These are phyloP conservation scores for Lepidurus packardi DNA, from an alignment of 1,140 invertebrate species.

Conservation along the genomic window DNA sequence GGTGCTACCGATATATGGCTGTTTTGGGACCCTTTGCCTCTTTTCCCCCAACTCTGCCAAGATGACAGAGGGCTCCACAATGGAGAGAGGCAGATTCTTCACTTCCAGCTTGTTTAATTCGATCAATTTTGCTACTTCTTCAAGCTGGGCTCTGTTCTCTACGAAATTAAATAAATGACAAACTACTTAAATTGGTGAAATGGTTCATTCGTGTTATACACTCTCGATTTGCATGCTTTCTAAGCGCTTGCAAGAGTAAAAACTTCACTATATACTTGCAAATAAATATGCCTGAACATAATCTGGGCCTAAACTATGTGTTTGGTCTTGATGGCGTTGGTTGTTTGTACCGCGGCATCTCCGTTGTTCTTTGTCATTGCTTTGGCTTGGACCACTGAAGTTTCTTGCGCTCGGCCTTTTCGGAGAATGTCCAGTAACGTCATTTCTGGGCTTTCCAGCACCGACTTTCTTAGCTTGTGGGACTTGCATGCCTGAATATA, in stretches of 20 bases:
- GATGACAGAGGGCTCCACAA: background rate
- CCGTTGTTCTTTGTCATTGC: background rate
- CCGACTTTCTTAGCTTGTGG: too few relatives aligned
- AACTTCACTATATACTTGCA: background rate
- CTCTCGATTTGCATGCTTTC: background rate
- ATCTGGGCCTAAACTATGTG: background rate
- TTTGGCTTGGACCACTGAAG: too few relatives aligned
- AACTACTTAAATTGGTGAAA: conserved; percentile 1
- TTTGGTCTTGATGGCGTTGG: too few relatives aligned
- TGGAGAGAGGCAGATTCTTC: conserved; percentile 4
- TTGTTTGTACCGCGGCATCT: too few relatives aligned
- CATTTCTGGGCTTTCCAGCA: too few relatives aligned
- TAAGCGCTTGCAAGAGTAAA: background rate
- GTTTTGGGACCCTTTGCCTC: background rate
- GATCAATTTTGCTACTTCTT: background rate
- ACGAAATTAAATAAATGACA: conserved; percentile 7
- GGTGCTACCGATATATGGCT: background rate
- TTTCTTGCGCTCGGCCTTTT: too few relatives aligned
- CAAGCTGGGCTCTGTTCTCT: conserved; percentile 4
- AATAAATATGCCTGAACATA: background rate
- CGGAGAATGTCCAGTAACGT: too few relatives aligned
- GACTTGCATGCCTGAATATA: too few relatives aligned
- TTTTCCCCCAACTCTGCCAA: too few relatives aligned
- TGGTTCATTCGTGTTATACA: background rate
- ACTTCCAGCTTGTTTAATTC: conserved; percentile 6